Conservation (phyloP, 2,113 vertebrate species). For the Mesitornis unicolor region DNA sequence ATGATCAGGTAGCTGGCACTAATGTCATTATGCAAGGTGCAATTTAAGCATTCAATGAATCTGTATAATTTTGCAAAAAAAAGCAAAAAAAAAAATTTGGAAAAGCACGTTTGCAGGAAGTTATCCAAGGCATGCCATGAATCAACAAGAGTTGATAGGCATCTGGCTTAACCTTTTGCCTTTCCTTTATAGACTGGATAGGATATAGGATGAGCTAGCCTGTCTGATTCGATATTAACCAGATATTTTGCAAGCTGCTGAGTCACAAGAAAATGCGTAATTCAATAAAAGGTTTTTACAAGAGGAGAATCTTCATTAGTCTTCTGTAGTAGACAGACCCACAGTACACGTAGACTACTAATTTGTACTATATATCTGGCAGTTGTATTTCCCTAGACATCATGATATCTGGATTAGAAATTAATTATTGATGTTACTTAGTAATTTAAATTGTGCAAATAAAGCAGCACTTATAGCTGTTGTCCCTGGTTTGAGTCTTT, state of each 20-base stretch:
- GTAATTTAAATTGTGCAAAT: background rate
- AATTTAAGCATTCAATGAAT: background rate
- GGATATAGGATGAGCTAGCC: background rate
- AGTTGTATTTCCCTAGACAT: background rate
- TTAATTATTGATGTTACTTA: background rate
- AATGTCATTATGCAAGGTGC: background rate
- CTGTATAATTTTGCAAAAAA: background rate
- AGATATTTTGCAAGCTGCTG: background rate
- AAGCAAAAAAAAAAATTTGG: background rate
- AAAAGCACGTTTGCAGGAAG: background rate
- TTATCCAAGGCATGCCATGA: background rate
- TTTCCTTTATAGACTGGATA: background rate
- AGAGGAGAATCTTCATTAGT: background rate
- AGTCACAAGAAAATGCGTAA: background rate
- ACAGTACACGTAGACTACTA: background rate
- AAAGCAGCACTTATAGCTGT: background rate
- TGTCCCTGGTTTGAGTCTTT: background rate
- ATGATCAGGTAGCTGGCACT: background rate
- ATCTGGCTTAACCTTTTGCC: background rate
- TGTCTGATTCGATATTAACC: background rate
- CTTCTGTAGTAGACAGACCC: background rate
- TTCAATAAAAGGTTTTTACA: background rate
- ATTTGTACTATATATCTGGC: background rate
- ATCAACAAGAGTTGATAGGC: background rate
- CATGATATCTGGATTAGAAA: background rate